These are phyloP conservation scores for Actenoides hombroni DNA, from an alignment of 2,113 vertebrate species.

Conservation along the genomic window DNA sequence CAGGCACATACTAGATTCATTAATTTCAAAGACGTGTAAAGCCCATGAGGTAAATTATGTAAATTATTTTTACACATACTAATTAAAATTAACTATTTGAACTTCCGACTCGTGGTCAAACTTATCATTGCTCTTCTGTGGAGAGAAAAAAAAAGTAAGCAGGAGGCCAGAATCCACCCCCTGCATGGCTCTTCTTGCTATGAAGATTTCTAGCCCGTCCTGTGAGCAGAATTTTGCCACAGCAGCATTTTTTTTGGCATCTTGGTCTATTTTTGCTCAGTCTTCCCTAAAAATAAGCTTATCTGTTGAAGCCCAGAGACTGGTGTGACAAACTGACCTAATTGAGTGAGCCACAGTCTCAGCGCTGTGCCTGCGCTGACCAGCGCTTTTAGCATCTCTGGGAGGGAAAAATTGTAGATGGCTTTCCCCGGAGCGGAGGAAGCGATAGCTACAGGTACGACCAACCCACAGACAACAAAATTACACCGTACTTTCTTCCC, in stretches of 20 bases:
- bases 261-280: not conserved
- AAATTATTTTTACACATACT: not conserved
- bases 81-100: not conserved
- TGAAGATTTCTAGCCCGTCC: not conserved
- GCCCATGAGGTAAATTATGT: not conserved
- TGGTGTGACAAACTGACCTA: not conserved
- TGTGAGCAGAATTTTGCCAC: not conserved
- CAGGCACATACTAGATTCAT: not conserved
- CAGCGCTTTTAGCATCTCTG: not conserved
- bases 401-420: no score
- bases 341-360: not conserved
- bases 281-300: not conserved
- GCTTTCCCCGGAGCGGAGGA: not conserved
- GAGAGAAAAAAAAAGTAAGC: rapidly evolving
- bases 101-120: not conserved
- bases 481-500: not conserved
- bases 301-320: not conserved
- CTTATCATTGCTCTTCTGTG: not conserved
- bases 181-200: not conserved
- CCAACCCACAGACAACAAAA: not conserved
- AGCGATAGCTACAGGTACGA: not conserved
- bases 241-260: not conserved
- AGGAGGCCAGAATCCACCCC: not conserved
- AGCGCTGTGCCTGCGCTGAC: not conserved
- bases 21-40: not conserved